Evolutionary conservation across 2,888 invertebrate genomes (phyloP).

Genomic region (Drosophila planitibia): DNA sequence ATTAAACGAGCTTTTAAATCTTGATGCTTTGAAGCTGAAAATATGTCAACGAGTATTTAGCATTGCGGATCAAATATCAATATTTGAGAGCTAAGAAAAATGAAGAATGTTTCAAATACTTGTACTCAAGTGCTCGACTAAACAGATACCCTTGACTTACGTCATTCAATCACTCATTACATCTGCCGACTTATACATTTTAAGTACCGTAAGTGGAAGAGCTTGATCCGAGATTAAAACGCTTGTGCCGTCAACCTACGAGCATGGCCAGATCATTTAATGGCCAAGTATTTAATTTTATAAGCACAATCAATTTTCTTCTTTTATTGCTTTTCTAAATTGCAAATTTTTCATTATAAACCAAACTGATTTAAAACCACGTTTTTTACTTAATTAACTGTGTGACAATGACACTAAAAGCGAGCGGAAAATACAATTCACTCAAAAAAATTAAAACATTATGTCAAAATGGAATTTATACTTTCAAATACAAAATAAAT

Average conservation of each 20-base stretch:
- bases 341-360: not conserved
- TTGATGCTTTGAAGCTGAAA: not conserved
- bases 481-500: not conserved
- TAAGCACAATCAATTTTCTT: not conserved
- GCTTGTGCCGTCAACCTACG: not conserved
- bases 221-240: slow-evolving; percentile 1
- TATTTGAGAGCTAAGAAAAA: not conserved
- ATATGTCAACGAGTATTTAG: not conserved
- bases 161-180: not conserved
- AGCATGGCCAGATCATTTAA: not conserved
- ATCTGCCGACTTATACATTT: not conserved
- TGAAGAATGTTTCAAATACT: slow-evolving; percentile 1
- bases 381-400: not conserved
- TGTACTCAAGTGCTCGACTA: not conserved
- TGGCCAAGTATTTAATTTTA: not conserved
- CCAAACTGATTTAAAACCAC: not conserved
- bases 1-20: slow-evolving; percentile 2
- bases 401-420: slow-evolving; percentile 6
- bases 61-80: not conserved
- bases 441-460: not conserved
- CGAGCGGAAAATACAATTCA: too few relatives aligned
- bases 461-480: not conserved
- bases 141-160: not conserved
- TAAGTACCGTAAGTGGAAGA: not conserved
- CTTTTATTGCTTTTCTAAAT: not conserved